These are phyloP conservation scores for Eurystomus gularis DNA, from an alignment of 2,113 vertebrate species.

Conservation along the genomic window DNA sequence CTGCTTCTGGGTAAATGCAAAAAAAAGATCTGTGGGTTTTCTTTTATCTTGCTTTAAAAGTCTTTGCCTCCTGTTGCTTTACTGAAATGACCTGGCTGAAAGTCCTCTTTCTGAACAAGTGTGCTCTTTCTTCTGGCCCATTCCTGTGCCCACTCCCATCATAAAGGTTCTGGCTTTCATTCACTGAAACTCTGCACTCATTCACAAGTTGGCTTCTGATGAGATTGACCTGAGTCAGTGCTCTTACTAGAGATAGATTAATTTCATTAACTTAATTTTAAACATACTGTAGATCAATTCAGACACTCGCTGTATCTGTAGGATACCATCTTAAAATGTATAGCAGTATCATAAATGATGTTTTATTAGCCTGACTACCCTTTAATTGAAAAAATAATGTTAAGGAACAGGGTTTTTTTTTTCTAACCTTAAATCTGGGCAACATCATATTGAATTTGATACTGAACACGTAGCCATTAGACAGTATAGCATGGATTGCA, in stretches of 20 bases:
- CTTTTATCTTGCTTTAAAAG: background rate
- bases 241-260: background rate
- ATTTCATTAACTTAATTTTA: background rate
- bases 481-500: background rate
- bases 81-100: background rate
- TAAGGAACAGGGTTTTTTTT: background rate
- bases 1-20: background rate
- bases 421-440: background rate
- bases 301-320: background rate
- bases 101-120: background rate
- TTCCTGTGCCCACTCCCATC: rapidly evolving
- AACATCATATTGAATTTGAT: background rate
- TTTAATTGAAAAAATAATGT: background rate
- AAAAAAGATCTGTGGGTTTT: background rate
- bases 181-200: background rate
- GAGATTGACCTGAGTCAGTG: background rate
- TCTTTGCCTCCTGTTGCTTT: background rate
- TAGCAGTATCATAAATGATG: background rate
- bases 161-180: background rate
- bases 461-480: background rate
- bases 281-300: background rate
- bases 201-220: background rate
- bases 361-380: background rate
- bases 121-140: background rate
- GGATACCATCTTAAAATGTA: background rate